Conservation (phyloP, 2,797 vertebrate species). For the Dallia pectoralis region DNA sequence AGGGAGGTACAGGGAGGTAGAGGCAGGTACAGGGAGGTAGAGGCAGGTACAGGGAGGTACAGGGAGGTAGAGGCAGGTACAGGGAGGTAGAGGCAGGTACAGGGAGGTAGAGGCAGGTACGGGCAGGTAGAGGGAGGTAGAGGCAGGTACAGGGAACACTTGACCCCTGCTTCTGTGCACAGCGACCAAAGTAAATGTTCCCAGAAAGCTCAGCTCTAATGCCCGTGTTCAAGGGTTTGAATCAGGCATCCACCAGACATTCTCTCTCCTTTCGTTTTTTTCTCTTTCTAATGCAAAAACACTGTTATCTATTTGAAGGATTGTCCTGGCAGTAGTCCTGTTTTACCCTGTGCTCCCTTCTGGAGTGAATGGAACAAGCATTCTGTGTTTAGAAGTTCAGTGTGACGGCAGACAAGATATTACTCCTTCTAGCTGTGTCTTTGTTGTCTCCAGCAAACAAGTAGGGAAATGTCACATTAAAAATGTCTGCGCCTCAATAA, state of each 20-base stretch:
- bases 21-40: no score
- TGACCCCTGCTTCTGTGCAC: conserved; percentile 45
- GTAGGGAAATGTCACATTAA: conserved; percentile 62
- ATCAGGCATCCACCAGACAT: conserved; percentile 33
- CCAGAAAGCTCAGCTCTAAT: conserved; percentile 37
- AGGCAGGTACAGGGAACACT: conserved; percentile 47
- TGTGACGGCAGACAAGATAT: conserved; percentile 54
- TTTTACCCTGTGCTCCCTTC: conserved; percentile 35
- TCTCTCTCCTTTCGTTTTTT: conserved; percentile 21
- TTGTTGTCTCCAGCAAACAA: conserved; percentile 41
- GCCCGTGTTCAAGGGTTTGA: conserved; percentile 33
- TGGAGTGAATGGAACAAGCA: conserved; percentile 11
- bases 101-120: no score
- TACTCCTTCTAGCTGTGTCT: conserved; percentile 43
- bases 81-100: no score
- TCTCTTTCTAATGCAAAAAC: conserved; percentile 36
- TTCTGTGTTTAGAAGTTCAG: conserved; percentile 23
- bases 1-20: no score
- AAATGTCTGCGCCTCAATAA: conserved; percentile 49
- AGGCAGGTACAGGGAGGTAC: no score
- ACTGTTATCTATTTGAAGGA: conserved; percentile 48
- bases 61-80: no score
- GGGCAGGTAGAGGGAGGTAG: no score
- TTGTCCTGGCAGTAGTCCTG: conserved; percentile 34
- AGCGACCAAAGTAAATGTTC: conserved; percentile 62